These are phyloP conservation scores for Megaleporinus macrocephalus DNA, from an alignment of 2,113 vertebrate genomes.

Conservation along the genomic window DNA sequence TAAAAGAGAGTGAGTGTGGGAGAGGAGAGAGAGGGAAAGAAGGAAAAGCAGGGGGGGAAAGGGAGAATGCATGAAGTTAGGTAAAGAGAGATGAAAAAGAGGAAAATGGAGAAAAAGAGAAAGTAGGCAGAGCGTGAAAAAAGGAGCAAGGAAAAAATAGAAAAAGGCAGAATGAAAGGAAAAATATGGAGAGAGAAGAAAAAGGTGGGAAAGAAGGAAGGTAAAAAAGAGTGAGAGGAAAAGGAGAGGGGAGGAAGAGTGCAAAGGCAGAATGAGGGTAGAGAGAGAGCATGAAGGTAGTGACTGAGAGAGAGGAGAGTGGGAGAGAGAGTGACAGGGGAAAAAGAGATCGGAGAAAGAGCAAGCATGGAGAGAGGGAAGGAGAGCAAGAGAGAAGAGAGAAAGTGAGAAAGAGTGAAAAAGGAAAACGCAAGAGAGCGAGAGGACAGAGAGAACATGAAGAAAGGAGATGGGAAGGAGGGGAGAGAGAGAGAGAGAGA, in stretches of 20 bases:
- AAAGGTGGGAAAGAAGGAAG: neutral
- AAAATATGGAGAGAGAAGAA: no score
- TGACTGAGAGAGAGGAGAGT: neutral
- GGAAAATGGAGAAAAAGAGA: no score
- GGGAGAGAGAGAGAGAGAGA: neutral
- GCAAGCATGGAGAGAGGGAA: neutral
- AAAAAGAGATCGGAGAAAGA: neutral
- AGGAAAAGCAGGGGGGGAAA: neutral
- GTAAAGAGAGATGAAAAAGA: no score
- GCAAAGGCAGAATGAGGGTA: no score
- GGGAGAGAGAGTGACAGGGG: neutral
- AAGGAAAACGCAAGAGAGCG: neutral
- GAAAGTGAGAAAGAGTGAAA: neutral
- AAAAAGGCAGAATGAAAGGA: no score
- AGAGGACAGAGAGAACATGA: neutral
- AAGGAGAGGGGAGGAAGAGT: no score
- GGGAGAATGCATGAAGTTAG: neutral
- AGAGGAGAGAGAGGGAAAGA: conserved; percentile 34
- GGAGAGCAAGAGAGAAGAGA: conserved; percentile 13
- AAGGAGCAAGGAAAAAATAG: no score
- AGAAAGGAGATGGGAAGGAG: neutral
- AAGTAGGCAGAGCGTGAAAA: no score
- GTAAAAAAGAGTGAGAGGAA: neutral
- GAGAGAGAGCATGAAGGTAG: neutral
- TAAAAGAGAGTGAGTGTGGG: neutral